Percentiles rank a stretch among this genome's conserved stretches.
Conservation (phyloP, 2,888 invertebrate genomes). For the Sericinus montela region DNA sequence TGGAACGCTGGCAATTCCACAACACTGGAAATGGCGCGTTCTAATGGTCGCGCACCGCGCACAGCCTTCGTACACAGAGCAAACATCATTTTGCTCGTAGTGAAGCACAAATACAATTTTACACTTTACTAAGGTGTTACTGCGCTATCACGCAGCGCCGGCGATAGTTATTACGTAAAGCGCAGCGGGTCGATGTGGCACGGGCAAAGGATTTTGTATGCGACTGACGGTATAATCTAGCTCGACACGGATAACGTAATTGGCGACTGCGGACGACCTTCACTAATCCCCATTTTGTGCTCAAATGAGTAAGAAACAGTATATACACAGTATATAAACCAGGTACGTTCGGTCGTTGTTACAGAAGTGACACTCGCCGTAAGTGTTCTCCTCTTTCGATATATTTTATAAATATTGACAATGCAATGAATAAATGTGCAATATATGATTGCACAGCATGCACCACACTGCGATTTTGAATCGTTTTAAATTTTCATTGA, state of each 20-base stretch:
- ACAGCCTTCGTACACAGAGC: slow-evolving; percentile 52
- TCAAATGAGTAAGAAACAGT: slow-evolving; percentile 48
- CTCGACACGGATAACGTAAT: slow-evolving; percentile 32
- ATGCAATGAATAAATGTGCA: not conserved
- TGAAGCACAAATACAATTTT: slow-evolving; percentile 6
- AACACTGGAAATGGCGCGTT: slow-evolving; percentile 76
- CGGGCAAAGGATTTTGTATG: slow-evolving; percentile 20
- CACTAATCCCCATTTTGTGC: slow-evolving; percentile 58
- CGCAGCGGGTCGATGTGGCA: slow-evolving; percentile 24
- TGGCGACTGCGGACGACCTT: slow-evolving; percentile 44
- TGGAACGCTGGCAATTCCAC: slow-evolving; percentile 82
- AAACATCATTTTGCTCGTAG: slow-evolving; percentile 25
- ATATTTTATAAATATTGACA: not conserved
- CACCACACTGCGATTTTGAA: not conserved
- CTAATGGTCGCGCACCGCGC: slow-evolving; percentile 81
- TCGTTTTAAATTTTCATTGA: not conserved
- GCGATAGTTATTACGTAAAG: slow-evolving; percentile 40
- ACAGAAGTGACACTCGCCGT: not conserved
- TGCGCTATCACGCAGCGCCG: not conserved
- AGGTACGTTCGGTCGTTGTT: too few species aligned
- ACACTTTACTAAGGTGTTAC: not conserved
- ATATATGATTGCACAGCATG: not conserved
- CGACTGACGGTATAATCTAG: slow-evolving; percentile 20
- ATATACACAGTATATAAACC: not conserved
- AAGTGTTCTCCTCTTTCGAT: not conserved